Percentiles rank a stretch among this genome's conserved stretches.
These are phyloP conservation scores for Tiliacea citrago DNA, from an alignment of 2,888 invertebrate species.

Conservation along the genomic window DNA sequence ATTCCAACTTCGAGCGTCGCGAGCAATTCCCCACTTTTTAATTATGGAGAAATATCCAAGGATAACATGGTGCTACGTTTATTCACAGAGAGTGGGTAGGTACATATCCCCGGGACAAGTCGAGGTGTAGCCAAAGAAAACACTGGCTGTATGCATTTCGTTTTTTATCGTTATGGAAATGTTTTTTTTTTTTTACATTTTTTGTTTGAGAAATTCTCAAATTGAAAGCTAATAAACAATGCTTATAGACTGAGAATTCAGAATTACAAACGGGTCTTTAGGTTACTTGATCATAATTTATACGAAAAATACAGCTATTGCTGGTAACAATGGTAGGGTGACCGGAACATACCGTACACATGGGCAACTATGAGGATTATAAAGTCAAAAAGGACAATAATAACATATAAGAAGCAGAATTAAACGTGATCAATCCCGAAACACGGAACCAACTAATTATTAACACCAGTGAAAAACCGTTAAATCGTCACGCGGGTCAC, in stretches of 20 bases:
- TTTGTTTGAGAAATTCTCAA: conserved; percentile 7
- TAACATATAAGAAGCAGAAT: neutral
- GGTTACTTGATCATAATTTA: neutral
- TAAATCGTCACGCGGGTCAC: conserved; percentile 37
- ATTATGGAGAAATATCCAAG: conserved; percentile 72
- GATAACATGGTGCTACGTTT: conserved; percentile 64
- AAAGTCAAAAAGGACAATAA: neutral
- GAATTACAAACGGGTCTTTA: neutral
- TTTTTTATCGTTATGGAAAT: conserved; percentile 29
- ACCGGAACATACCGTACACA: neutral
- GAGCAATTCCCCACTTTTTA: conserved; percentile 73
- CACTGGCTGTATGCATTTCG: conserved; percentile 31
- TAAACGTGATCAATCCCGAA: neutral
- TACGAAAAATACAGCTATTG: neutral
- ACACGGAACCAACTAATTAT: conserved; percentile 27
- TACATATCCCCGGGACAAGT: conserved; percentile 51
- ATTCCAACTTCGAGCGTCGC: conserved; percentile 71
- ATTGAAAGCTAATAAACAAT: conserved; percentile 43
- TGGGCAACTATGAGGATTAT: neutral
- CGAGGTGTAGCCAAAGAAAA: conserved; percentile 52
- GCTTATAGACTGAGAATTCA: neutral
- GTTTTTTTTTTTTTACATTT: neutral
- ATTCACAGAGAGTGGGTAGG: conserved; percentile 48
- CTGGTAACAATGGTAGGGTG: neutral
- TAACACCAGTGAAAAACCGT: conserved; percentile 32